Evolutionary conservation across 2,797 vertebrate genomes (phyloP).

Genomic region (Brotogeris chrysoptera): DNA sequence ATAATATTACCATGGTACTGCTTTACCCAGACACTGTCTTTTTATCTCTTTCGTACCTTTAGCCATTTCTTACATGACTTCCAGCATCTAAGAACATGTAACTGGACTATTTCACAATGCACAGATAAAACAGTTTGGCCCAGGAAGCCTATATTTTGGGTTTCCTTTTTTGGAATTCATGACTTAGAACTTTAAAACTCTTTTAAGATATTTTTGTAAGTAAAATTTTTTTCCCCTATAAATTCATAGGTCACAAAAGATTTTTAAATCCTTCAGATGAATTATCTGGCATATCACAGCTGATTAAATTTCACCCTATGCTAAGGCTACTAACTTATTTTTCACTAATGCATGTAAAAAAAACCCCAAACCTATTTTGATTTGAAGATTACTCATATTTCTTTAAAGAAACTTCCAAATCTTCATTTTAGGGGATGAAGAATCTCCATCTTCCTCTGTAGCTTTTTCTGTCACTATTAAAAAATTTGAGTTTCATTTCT

Average conservation of each 20-base stretch:
- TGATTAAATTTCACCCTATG: neutral
- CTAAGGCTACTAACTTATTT: neutral
- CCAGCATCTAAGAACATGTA: neutral
- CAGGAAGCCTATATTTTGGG: neutral
- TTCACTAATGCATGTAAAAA: neutral
- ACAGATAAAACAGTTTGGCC: neutral
- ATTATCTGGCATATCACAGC: neutral
- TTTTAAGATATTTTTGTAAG: neutral
- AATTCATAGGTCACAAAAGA: neutral
- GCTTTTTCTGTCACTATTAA: neutral
- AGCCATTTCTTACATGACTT: neutral
- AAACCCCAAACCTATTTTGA: neutral
- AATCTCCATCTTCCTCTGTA: neutral
- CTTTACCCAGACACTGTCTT: neutral
- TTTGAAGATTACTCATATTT: neutral
- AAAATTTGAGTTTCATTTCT: neutral
- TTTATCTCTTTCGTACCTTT: neutral
- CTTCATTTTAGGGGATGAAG: neutral
- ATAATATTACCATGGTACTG: neutral
- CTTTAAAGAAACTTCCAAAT: neutral
- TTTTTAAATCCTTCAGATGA: neutral
- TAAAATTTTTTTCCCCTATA: neutral
- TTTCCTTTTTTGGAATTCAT: neutral
- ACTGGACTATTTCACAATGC: neutral
- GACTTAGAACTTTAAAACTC: neutral